phyloP scores from a whole-genome alignment of 2,888 invertebrate species.

The Rhagium mordax region DNA sequence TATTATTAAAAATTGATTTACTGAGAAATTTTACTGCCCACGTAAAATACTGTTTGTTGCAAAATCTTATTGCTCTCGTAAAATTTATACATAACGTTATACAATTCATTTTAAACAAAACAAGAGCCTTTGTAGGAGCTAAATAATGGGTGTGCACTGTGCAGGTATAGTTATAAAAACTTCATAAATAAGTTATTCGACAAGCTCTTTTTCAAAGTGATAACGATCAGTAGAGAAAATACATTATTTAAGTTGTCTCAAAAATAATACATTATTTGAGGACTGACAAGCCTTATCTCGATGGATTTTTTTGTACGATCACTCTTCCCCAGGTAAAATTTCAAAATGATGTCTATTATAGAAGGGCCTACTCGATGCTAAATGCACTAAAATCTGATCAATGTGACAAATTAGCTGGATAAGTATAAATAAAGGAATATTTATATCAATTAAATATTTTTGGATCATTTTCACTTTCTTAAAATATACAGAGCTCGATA shows the following conservation, averaged over 20 bases:
- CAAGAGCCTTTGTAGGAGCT: too few relatives aligned
- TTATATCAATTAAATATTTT: too few relatives aligned
- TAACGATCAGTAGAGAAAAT: background rate
- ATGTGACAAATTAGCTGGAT: too few relatives aligned
- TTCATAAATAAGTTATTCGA: slow-evolving; percentile 1
- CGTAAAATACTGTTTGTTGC: background rate
- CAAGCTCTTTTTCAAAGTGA: background rate
- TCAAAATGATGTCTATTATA: background rate
- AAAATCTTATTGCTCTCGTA: background rate
- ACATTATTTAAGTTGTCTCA: background rate
- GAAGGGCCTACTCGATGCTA: too few relatives aligned
- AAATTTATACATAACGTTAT: background rate
- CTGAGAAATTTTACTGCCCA: too few relatives aligned
- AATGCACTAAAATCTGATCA: too few relatives aligned
- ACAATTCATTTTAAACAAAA: background rate
- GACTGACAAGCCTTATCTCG: slow-evolving; percentile 7
- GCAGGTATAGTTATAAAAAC: background rate
- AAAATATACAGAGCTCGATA: too few relatives aligned
- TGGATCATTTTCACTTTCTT: too few relatives aligned
- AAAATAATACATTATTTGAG: background rate
- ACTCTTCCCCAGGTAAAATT: background rate
- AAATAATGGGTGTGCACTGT: too few relatives aligned
- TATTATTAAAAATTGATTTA: too few relatives aligned
- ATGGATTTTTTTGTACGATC: background rate
- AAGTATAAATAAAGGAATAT: too few relatives aligned